Evolutionary conservation across 1,140 invertebrate genomes (phyloP).

Genomic region (Bombyx mandarina): DNA sequence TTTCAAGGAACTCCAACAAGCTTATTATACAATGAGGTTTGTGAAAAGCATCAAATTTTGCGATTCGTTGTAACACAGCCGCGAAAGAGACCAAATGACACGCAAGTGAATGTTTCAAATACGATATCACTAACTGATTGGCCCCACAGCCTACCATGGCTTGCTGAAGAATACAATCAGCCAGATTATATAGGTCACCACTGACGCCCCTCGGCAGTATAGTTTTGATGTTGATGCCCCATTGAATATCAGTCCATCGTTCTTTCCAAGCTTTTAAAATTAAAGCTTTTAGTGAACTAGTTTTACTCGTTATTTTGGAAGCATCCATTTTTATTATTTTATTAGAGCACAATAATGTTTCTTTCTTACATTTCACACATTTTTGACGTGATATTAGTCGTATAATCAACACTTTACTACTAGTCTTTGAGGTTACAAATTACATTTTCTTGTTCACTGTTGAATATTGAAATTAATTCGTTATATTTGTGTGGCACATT

Average conservation of each 20-base stretch:
- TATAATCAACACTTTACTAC: too few relatives aligned
- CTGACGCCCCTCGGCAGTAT: slow-evolving; percentile 88
- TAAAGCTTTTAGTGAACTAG: slow-evolving; percentile 86
- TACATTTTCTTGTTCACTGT: too few relatives aligned
- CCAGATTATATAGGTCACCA: slow-evolving; percentile 92
- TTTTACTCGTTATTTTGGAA: slow-evolving; percentile 86
- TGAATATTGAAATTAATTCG: too few relatives aligned
- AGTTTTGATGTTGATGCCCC: slow-evolving; percentile 95
- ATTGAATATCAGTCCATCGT: slow-evolving; percentile 94
- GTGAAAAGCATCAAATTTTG: slow-evolving; percentile 90
- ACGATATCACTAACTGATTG: slow-evolving; percentile 91
- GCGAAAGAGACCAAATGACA: slow-evolving; percentile 92
- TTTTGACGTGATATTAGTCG: too few relatives aligned
- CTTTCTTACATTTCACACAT: too few relatives aligned
- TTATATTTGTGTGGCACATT: too few relatives aligned
- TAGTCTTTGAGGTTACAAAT: too few relatives aligned
- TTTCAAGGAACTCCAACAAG: slow-evolving; percentile 87
- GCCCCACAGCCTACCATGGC: slow-evolving; percentile 92
- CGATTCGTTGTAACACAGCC: slow-evolving; percentile 88
- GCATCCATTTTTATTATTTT: slow-evolving; percentile 70
- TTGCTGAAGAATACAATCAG: slow-evolving; percentile 93
- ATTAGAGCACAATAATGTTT: too few relatives aligned
- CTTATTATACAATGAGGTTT: slow-evolving; percentile 91
- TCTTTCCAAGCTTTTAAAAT: slow-evolving; percentile 93
- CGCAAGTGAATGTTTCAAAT: slow-evolving; percentile 91